These are phyloP conservation scores for human DNA, from an alignment of 2,113 vertebrate species.

Conservation along the genomic window DNA sequence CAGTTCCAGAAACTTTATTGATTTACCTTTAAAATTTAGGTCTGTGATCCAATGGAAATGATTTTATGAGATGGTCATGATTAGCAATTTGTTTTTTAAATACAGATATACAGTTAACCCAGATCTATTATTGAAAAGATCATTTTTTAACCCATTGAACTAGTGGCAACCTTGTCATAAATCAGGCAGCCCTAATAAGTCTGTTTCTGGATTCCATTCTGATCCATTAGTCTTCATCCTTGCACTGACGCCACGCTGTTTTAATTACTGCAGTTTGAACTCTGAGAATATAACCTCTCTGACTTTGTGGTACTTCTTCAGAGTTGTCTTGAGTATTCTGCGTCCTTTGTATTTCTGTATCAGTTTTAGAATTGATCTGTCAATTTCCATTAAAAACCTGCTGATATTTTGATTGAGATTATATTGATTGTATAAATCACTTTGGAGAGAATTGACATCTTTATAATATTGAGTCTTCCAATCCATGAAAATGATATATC, in stretches of 20 bases:
- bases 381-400: background rate
- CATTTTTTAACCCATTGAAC: background rate
- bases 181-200: background rate
- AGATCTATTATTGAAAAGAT: background rate
- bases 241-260: background rate
- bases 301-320: background rate
- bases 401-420: background rate
- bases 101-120: background rate
- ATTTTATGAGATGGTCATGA: background rate
- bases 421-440: background rate
- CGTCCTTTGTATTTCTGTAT: background rate
- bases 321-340: background rate
- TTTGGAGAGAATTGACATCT: background rate
- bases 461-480: background rate
- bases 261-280: background rate
- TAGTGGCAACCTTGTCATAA: background rate
- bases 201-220: background rate
- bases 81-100: background rate
- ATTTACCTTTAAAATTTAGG: background rate
- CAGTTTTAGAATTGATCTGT: background rate
- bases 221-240: background rate
- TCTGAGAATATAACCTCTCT: background rate
- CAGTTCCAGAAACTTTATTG: background rate
- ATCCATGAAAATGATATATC: background rate
- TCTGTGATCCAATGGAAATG: background rate